A percentile compares a stretch with the other conserved stretches of the same genome.
Conservation (phyloP, 1,140 invertebrate genomes). For the Drosophila sp. region DNA sequence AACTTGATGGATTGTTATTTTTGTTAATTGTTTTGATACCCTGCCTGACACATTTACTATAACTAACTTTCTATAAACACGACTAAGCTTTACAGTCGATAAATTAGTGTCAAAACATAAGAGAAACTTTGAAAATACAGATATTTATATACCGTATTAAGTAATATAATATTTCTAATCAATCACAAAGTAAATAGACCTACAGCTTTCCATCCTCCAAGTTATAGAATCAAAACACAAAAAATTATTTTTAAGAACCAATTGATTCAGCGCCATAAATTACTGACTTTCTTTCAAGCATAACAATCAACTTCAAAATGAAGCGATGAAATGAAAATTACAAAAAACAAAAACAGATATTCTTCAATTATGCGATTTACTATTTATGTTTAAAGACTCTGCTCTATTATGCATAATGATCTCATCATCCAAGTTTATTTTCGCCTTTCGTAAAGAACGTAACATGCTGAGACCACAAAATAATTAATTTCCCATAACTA, state of each 20-base stretch:
- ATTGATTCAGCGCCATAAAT: conserved; percentile 64
- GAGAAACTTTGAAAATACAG: conserved; percentile 1
- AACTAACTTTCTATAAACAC: conserved; percentile 25
- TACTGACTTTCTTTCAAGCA: conserved; percentile 65
- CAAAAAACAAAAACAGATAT: conserved; percentile 24
- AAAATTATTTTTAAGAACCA: conserved; percentile 42
- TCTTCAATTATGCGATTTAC: conserved; percentile 39
- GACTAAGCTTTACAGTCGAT: conserved; percentile 25
- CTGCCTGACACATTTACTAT: conserved; percentile 43
- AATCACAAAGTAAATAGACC: conserved; percentile 34
- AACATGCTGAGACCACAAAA: conserved; percentile 54
- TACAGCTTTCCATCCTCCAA: conserved; percentile 31
- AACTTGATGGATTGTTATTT: conserved; percentile 78
- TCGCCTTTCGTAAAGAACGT: conserved; percentile 75
- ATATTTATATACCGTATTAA: conserved; percentile 30
- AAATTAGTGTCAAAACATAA: conserved; percentile 27
- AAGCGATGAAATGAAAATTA: conserved; percentile 24
- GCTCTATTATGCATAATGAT: conserved; percentile 79
- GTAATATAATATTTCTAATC: conserved; percentile 44
- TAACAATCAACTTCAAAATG: conserved; percentile 28
- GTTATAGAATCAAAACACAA: conserved; percentile 17
- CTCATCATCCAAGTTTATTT: conserved; percentile 85
- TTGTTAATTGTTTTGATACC: conserved; percentile 69
- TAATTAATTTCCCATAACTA: conserved; percentile 41
- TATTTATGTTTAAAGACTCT: conserved; percentile 60